These are phyloP conservation scores for Protomyctophum bolini DNA, from an alignment of 2,113 vertebrate genomes.

Conservation along the genomic window DNA sequence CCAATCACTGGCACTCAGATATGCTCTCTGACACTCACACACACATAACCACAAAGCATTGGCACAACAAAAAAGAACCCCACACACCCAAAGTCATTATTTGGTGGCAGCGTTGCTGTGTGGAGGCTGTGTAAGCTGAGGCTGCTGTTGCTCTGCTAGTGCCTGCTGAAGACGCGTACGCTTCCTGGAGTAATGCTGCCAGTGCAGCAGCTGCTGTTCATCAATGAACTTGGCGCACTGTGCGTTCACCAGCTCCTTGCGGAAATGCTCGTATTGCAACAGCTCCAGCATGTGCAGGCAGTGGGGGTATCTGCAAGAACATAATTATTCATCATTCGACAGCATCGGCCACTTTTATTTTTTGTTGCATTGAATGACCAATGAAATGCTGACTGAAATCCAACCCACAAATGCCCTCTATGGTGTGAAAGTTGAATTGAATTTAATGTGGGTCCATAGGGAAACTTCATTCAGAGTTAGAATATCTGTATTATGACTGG, in stretches of 20 bases:
- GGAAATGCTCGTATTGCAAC: slow-evolving; percentile 96
- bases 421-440: not conserved
- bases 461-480: not conserved
- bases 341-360: not conserved
- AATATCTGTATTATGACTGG: not conserved
- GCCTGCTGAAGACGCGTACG: slow-evolving; percentile 95
- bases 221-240: slow-evolving; percentile 99
- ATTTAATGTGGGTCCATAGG: not conserved
- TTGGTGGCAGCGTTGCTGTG: slow-evolving; percentile 87
- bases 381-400: no score
- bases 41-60: not conserved
- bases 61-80: not conserved
- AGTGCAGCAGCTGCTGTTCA: slow-evolving; percentile 97
- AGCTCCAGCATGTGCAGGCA: slow-evolving; percentile 97
- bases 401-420: no score
- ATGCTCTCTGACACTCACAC: not conserved
- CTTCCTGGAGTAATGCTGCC: slow-evolving; percentile 97
- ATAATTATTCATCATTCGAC: not conserved
- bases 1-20: no score
- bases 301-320: slow-evolving; percentile 90
- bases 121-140: slow-evolving; percentile 78
- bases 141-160: slow-evolving; percentile 91
- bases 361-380: no score
- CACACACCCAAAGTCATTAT: slow-evolving; percentile 64
- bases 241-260: slow-evolving; percentile 97